A percentile compares a stretch with the other conserved stretches of the same genome.
phyloP scores from a whole-genome alignment of 2,888 invertebrate species.

The Tinea pellionella region DNA sequence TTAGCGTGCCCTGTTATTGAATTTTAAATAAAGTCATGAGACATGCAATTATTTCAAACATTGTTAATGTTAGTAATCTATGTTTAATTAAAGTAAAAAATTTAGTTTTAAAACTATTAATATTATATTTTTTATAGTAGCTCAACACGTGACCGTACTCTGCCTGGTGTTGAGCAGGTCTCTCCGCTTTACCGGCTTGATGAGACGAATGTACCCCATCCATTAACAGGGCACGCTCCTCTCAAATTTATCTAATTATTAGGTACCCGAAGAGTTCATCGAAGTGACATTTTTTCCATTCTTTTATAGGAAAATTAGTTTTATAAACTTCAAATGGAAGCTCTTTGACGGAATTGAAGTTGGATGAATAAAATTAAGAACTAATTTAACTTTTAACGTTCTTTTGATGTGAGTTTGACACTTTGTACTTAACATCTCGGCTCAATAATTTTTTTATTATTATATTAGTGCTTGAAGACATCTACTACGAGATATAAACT shows the following conservation, averaged over 20 bases:
- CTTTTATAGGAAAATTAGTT: constrained; percentile 20
- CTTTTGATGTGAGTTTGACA: constrained; percentile 28
- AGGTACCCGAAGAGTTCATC: neutral
- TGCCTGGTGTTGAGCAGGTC: too few relatives aligned
- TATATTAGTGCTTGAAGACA: neutral
- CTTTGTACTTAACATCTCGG: constrained; percentile 17
- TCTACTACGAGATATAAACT: too few relatives aligned
- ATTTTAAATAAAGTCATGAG: neutral
- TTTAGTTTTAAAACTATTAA: neutral
- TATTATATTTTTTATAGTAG: too few relatives aligned
- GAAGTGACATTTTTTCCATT: constrained; percentile 8
- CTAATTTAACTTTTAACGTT: constrained; percentile 32
- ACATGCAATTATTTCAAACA: neutral
- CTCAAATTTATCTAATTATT: neutral
- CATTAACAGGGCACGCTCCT: too few relatives aligned
- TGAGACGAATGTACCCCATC: too few relatives aligned
- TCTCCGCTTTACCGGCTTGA: too few relatives aligned
- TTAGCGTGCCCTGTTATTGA: neutral
- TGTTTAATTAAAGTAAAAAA: neutral
- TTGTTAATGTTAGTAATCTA: too few relatives aligned
- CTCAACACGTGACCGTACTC: too few relatives aligned
- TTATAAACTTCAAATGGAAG: constrained; percentile 23
- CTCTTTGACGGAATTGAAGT: constrained; percentile 28
- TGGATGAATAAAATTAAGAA: constrained; percentile 33
- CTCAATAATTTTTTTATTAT: neutral